Percentiles rank a stretch among this genome's conserved stretches.
Evolutionary conservation across 2,113 vertebrate species (phyloP).

Genomic region (Probosciger aterrimus): DNA sequence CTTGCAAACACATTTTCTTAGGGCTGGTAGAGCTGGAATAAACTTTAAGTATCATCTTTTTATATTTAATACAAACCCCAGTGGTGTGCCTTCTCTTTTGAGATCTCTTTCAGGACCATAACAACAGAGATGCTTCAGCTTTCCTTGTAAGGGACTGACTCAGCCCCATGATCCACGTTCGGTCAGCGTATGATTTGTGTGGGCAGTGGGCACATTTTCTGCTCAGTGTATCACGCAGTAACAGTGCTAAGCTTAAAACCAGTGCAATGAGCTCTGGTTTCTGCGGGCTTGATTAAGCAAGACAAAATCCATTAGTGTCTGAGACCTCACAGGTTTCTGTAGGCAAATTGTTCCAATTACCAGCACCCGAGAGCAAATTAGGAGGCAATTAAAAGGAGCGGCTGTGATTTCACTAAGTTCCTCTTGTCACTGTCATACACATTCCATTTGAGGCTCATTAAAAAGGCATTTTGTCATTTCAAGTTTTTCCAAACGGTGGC

Average conservation of each 20-base stretch:
- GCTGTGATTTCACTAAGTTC: slow-evolving; percentile 22
- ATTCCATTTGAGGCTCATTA: neutral
- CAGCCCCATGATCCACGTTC: neutral
- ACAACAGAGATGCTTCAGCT: slow-evolving; percentile 12
- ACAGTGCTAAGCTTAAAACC: slow-evolving; percentile 41
- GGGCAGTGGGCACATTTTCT: slow-evolving; percentile 5
- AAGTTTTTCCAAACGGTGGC: neutral
- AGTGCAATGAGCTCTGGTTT: slow-evolving; percentile 41
- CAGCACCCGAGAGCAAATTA: slow-evolving; percentile 72
- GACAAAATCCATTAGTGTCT: slow-evolving; percentile 75
- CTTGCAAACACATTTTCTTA: slow-evolving; percentile 14
- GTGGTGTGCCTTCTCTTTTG: neutral
- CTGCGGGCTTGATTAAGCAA: slow-evolving; percentile 64
- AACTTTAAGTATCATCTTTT: neutral
- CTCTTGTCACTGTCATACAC: neutral
- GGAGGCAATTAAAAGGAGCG: slow-evolving; percentile 70
- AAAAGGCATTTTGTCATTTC: neutral
- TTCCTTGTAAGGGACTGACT: neutral
- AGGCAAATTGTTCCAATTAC: slow-evolving; percentile 77
- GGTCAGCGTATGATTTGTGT: neutral
- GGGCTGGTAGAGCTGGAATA: neutral
- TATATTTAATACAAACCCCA: neutral
- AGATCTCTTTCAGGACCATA: neutral
- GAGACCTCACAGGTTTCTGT: slow-evolving; percentile 69
- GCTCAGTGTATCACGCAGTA: neutral